Percentiles rank a stretch among this genome's conserved stretches.
These are phyloP conservation scores for Thymelicus sylvestris DNA, from an alignment of 2,888 invertebrate species.

Conservation along the genomic window DNA sequence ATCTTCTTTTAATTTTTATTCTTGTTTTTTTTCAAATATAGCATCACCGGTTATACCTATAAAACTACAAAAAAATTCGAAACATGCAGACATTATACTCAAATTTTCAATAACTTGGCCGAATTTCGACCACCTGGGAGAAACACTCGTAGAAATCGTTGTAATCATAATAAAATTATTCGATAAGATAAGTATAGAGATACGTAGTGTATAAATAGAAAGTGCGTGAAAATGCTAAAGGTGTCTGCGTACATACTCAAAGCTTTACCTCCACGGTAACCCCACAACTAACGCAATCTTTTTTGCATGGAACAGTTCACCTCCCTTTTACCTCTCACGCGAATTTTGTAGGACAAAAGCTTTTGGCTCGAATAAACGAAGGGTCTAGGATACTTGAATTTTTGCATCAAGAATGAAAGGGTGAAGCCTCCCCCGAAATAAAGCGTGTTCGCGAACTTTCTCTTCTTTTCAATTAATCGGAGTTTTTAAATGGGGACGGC, in stretches of 20 bases:
- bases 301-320: conserved; percentile 36
- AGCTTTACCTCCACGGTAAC: conserved; percentile 8
- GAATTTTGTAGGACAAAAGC: conserved; percentile 37
- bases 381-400: conserved; percentile 35
- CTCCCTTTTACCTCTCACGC: conserved; percentile 34
- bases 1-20: too few relatives aligned
- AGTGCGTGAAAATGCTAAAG: conserved; percentile 5
- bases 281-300: conserved; percentile 37
- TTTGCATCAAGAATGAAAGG: conserved; percentile 34
- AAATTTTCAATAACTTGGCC: too few relatives aligned
- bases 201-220: not conserved
- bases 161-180: too few relatives aligned
- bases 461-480: conserved; percentile 5
- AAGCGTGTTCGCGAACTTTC: conserved; percentile 18
- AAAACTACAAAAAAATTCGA: too few relatives aligned
- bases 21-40: too few relatives aligned
- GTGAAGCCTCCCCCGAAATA: conserved; percentile 28
- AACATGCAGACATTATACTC: too few relatives aligned
- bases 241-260: conserved; percentile 9
- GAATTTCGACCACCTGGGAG: too few relatives aligned
- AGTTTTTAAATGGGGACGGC: conserved; percentile 1
- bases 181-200: too few relatives aligned
- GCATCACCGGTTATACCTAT: too few relatives aligned
- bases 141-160: too few relatives aligned
- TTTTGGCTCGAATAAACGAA: conserved; percentile 38